phyloP scores from a whole-genome alignment of 2,888 invertebrate genomes.

The Coecobrya sp. region DNA sequence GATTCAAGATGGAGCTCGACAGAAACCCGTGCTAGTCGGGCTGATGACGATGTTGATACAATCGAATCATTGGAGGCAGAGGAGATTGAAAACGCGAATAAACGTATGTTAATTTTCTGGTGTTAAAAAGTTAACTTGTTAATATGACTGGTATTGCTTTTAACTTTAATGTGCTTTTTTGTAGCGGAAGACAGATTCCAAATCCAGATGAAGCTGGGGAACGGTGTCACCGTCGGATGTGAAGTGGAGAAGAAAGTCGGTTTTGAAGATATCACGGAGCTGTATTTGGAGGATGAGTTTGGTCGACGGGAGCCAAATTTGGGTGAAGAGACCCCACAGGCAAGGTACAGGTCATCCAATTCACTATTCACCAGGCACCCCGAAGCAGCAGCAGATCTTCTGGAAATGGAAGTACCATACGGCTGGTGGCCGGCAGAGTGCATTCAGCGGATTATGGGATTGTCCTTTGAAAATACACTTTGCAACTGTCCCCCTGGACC shows the following conservation, averaged over 20 bases:
- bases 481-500: slow-evolving; percentile 76
- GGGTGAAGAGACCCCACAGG: slow-evolving; percentile 43
- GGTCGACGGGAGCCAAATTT: slow-evolving; percentile 54
- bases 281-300: slow-evolving; percentile 74
- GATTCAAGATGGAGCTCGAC: too few species aligned
- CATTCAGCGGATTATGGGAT: slow-evolving; percentile 71
- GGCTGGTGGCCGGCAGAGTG: slow-evolving; percentile 77
- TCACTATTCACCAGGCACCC: slow-evolving; percentile 64
- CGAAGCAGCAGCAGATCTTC: slow-evolving; percentile 64
- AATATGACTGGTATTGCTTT: neutral
- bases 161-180: neutral
- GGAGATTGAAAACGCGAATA: slow-evolving; percentile 7
- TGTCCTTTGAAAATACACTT: slow-evolving; percentile 58
- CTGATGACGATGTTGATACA: neutral
- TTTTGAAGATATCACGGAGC: slow-evolving; percentile 70
- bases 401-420: slow-evolving; percentile 74
- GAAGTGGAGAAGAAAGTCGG: slow-evolving; percentile 57
- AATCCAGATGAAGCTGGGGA: slow-evolving; percentile 66
- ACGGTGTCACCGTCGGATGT: slow-evolving; percentile 73
- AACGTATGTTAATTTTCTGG: neutral
- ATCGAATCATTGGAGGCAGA: slow-evolving; percentile 51
- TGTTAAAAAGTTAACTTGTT: neutral
- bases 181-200: slow-evolving; percentile 56
- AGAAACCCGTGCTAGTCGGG: too few species aligned
- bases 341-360: slow-evolving; percentile 41